Base-by-base conservation (phyloP, 1,140 invertebrate species). In the Bombus polaris region DNA sequence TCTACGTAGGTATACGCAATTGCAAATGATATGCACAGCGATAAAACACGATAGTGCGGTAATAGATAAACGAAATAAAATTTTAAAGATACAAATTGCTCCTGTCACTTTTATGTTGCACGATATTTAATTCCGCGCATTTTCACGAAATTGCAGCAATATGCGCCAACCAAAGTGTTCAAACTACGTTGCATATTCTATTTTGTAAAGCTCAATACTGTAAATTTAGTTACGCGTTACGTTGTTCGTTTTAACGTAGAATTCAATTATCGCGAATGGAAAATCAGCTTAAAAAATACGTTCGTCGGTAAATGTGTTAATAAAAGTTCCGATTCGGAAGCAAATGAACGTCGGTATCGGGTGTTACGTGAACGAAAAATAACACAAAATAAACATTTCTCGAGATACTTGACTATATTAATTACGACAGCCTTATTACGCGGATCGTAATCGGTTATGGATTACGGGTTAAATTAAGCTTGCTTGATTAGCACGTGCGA, bases 381-480 rank as follows among this genome's bases (percentile, higher is more conserved):
- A 28, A n/a, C 25, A 3, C 57, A 0, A 59, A 28, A n/a, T 12
- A 0, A 10, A 62, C 28, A 0, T 12, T 28, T 4, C 59, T 62
- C 25, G 10, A n/a, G 12, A 4, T n/a, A 28, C 28, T 59, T 10
- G 28, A 59, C 57, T 8, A 3, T 62, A 12, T 62, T 28, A 62
- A 28, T 53, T 53, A 62, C 28, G 28, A n/a, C 59, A 62, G 25
- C 28, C 28, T n/a, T 62, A 9, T 62, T 28, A 62, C 57, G 10
- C 10, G 47, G 44, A 8, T n/a, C 39, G 22, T 75, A 75, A 75
- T 35, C 53, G 22, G 74, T n/a, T 15, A 59, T 8, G 25, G 47
- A 37, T 62, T 32, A 22, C 47, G 2, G 32, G 47, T 62, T 77
- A 77, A 77, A 77, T 77, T 59, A 59, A 77, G 57, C 75, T 62